Evolutionary conservation across 2,113 vertebrate species (phyloP).

Genomic region (Oreocharis arfaki): DNA sequence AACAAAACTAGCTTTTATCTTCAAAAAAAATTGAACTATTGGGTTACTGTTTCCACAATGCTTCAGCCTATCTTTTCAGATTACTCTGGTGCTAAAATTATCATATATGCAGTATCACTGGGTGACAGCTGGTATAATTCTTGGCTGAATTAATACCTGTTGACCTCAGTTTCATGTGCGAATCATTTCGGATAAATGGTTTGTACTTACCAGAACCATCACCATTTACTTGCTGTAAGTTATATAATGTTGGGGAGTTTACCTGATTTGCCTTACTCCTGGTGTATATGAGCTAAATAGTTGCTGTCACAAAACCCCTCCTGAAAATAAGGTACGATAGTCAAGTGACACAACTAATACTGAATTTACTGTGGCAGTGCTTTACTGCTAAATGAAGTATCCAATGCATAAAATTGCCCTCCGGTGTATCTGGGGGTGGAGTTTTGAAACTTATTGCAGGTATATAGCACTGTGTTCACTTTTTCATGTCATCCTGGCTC

Average conservation of each 20-base stretch:
- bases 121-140: not conserved
- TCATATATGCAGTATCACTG: not conserved
- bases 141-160: not conserved
- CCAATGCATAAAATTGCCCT: not conserved
- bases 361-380: not conserved
- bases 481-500: not conserved
- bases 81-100: not conserved
- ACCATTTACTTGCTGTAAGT: not conserved
- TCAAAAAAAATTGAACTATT: not conserved
- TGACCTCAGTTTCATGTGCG: not conserved
- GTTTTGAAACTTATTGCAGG: not conserved
- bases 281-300: not conserved
- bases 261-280: not conserved
- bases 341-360: not conserved
- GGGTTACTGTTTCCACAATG: not conserved
- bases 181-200: not conserved
- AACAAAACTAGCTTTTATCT: not conserved
- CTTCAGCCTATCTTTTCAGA: not conserved
- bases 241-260: not conserved
- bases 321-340: not conserved
- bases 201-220: not conserved
- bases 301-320: not conserved
- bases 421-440: not conserved
- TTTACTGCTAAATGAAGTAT: not conserved
- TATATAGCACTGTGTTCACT: not conserved